These are phyloP conservation scores for Bombycilla garrulus DNA, from an alignment of 2,113 vertebrate species.

Conservation along the genomic window DNA sequence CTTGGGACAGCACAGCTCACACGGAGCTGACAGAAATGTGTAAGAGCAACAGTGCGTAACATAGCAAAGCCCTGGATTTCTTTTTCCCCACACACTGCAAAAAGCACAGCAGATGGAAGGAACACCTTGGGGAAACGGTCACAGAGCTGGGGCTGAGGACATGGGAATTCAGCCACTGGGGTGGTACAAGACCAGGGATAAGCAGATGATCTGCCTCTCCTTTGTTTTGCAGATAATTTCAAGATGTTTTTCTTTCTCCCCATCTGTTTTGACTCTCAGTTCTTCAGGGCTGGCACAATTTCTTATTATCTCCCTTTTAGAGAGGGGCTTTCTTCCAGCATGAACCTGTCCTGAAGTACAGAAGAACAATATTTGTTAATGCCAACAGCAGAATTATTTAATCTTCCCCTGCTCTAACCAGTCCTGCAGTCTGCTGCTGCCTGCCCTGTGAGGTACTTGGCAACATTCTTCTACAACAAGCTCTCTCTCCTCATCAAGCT, in stretches of 20 bases:
- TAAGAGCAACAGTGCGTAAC: not conserved
- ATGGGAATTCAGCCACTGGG: not conserved
- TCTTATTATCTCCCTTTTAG: not conserved
- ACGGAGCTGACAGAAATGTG: not conserved
- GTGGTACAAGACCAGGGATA: not conserved
- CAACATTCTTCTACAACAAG: conserved; percentile 7
- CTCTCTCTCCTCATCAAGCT: conserved; percentile 35
- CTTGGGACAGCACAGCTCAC: not conserved
- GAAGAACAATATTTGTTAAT: not conserved
- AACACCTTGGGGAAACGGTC: not conserved
- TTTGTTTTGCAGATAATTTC: conserved; percentile 2
- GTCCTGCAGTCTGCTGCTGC: not conserved
- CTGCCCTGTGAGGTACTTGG: not conserved
- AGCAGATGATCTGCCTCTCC: not conserved
- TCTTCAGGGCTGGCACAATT: not conserved
- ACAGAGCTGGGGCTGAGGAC: not conserved
- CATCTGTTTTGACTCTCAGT: not conserved
- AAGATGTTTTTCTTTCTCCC: not conserved
- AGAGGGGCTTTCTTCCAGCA: not conserved
- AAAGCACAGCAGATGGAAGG: not conserved
- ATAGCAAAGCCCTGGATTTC: accelerated
- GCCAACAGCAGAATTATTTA: not conserved
- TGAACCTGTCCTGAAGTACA: not conserved
- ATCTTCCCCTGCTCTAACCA: not conserved
- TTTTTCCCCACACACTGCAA: accelerated